Percentiles rank a stretch among this genome's conserved stretches.
Evolutionary conservation across 2,888 invertebrate species (phyloP).

Genomic region (Papilio demoleus): DNA sequence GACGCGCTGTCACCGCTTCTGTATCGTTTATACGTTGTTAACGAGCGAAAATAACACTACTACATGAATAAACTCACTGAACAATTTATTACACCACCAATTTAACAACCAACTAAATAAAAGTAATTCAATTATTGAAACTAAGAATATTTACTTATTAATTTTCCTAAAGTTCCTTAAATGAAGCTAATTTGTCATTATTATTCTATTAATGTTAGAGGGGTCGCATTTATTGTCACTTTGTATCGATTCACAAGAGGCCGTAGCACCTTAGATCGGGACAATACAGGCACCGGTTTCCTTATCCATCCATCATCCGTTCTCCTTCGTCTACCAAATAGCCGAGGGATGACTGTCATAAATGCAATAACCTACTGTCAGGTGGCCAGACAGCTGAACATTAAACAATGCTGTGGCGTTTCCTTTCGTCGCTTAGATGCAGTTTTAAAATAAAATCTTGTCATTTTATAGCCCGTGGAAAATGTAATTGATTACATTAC

Average conservation of each 20-base stretch:
- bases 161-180: background rate
- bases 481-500: background rate
- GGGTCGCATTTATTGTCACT: conserved; percentile 24
- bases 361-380: conserved; percentile 38
- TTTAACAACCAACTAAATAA: background rate
- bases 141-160: background rate
- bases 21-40: conserved; percentile 30
- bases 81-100: background rate
- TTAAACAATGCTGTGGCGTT: conserved; percentile 37
- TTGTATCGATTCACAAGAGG: conserved; percentile 22
- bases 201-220: conserved; percentile 21
- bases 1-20: conserved; percentile 27
- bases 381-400: conserved; percentile 34
- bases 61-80: background rate
- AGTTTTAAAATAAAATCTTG: conserved; percentile 20
- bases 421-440: conserved; percentile 23
- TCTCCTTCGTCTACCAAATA: conserved; percentile 35
- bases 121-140: background rate
- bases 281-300: conserved; percentile 35
- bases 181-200: background rate
- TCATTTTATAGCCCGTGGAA: background rate
- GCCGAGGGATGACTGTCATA: conserved; percentile 38
- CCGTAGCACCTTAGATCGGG: conserved; percentile 23
- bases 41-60: conserved; percentile 18
- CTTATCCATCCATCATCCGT: conserved; percentile 39